Conservation (phyloP, 2,888 invertebrate species). For the Petrolisthes cinctipes region DNA sequence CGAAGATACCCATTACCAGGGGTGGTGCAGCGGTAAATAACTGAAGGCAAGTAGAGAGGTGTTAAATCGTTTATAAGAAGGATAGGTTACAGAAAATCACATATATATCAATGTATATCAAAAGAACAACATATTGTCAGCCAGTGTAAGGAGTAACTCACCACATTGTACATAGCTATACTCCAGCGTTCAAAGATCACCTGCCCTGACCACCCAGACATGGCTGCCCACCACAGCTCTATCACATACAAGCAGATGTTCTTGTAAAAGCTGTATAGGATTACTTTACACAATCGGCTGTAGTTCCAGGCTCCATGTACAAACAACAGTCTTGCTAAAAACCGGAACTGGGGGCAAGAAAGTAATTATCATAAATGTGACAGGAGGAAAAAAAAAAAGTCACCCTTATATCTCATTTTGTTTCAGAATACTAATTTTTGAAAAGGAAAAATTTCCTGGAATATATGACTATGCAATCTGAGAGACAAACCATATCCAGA, state of each 20-base stretch:
- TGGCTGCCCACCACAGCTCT: constrained; percentile 98
- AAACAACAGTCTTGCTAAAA: constrained; percentile 87
- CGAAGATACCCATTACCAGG: constrained; percentile 96
- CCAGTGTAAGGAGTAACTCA: constrained; percentile 69
- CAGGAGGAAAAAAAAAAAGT: not conserved
- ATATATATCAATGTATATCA: not conserved
- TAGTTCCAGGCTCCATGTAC: constrained; percentile 99
- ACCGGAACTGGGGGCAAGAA: constrained; percentile 81
- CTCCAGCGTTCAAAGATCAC: constrained; percentile 99
- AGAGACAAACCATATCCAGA: not conserved
- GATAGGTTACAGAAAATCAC: not conserved
- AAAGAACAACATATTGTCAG: not conserved
- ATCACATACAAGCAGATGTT: constrained; percentile 99
- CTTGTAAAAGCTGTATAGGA: constrained; percentile 97
- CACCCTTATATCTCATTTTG: not conserved
- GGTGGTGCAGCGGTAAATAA: constrained; percentile 98
- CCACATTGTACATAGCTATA: constrained; percentile 96
- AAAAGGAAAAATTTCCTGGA: not conserved
- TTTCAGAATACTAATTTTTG: not conserved
- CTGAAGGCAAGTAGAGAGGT: constrained; percentile 69
- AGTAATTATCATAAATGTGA: not conserved
- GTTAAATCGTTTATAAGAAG: not conserved
- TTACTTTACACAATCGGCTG: constrained; percentile 95
- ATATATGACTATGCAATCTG: not conserved
- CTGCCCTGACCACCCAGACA: constrained; percentile 98